Base-by-base conservation (phyloP, 2,113 vertebrate species). In the Typhlomys cinereus region DNA sequence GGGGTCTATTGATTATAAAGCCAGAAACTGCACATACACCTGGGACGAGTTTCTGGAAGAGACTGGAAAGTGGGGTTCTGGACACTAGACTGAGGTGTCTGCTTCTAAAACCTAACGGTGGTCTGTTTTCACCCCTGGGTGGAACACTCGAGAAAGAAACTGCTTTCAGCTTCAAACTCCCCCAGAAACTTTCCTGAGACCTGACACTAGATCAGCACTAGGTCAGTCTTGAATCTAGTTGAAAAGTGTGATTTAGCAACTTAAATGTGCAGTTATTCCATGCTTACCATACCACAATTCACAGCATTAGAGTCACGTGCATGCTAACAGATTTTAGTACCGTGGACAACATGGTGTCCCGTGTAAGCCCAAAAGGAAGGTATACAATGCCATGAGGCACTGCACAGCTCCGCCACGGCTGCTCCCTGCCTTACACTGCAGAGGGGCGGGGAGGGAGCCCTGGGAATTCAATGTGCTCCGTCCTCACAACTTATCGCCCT, bases 181-280 rank as follows among this genome's bases (percentile, higher is more conserved):
- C 94, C 85, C 85, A 85, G 54, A 87, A 90, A 92, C 14, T 93
- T 34, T 85, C n/a, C 81, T 93, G 87, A 89, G 83, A 82, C 23
- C 15, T 83, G 3, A 76, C 44, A 89, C 41, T 50, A 82, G 67
- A 67, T 46, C 73, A 73, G 31, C 71, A 61, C 15, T 44, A 46
- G 14, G 52, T 62, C 61, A 84, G 29, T 84, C 52, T 17, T 73
- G 1, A 89, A 86, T 75, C 39, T 57, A 73, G 11, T 44, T 66
- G 79, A 92, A 13, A 79, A 34, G 12, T 73, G 14, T n/a, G 7
- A 71, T 27, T 52, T 54, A 62, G 36, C 27, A 79, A 88, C 81
- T 80, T 70, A 59, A 4, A 1, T 59, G 62, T 46, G 31, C 36
- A 76, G 61, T 89, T 86, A 70, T 89, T 86, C 89, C 62, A 93